Base-by-base conservation (phyloP, 2,113 vertebrate species). In the Myotis brandtii region DNA sequence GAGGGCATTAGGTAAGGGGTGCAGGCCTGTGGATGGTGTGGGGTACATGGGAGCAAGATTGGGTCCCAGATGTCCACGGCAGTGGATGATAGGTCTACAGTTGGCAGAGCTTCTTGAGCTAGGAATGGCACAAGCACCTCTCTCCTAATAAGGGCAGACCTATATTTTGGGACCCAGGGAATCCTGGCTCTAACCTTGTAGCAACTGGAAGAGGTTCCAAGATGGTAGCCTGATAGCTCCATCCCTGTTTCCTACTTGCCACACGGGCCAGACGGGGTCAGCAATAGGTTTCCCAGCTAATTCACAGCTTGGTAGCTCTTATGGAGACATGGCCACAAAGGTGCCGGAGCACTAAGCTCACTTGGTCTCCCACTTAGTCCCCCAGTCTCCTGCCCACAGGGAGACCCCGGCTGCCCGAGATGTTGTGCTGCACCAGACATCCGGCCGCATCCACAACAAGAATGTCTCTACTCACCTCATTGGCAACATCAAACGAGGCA, bases 401-500 rank as follows among this genome's bases (percentile, higher is more conserved):
- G 99, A 99, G 69, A 97, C 97, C 5, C 54, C 94, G 0, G 96
- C 99, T 4, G 86, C 99, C 25, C 98, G 99, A 95, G 99, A 99
- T 6, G 98, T 99, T 2, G 96, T 99, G 96, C 98, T 99, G 21
- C 99, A 99, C 95, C 99, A 99, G 80, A 99, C 99, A 0, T 99
- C 99, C 0, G 99, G 99, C 84, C 99, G 99, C 85, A 99, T 99
- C 96, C 99, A 99, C 98, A 99, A 99, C 98, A 99, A 99, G 97
- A 99, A 99, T 0, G 99, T 99, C 80, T 99, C 99, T 87, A 99
- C 99, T 82, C 99, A 99, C 89, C 98, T 99, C 0, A 99, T 99
- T 40, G 99, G 99, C 83, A 99, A 98, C 98, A 99, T 99, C 94
- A 98, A 98, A 80, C 98, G 98, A 98, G 99, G 12, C 48, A 40